A percentile compares a stretch with the other conserved stretches of the same genome.
These are phyloP conservation scores for Aegithalos caudatus DNA, from an alignment of 2,113 vertebrate genomes.

Conservation along the genomic window DNA sequence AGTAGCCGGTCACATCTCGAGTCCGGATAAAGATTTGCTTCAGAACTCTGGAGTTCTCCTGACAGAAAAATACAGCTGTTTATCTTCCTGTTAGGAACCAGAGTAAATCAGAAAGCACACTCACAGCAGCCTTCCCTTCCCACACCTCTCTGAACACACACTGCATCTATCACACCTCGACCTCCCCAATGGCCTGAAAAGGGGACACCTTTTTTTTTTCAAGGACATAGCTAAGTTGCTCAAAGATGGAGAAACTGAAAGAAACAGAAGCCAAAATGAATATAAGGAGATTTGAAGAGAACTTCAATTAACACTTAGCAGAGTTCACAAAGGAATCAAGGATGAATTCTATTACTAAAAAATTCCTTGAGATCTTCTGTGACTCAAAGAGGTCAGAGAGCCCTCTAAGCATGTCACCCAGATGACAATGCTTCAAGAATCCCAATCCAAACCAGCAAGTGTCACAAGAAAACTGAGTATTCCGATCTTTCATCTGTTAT, in stretches of 20 bases:
- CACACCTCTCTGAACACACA: neutral
- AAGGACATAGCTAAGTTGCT: neutral
- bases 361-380: neutral
- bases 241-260: neutral
- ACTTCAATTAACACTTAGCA: neutral
- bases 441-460: neutral
- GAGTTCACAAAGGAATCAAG: neutral
- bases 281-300: neutral
- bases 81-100: neutral
- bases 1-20: constrained; percentile 49
- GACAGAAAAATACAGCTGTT: constrained; percentile 13
- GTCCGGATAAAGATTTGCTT: neutral
- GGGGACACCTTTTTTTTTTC: neutral
- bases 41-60: neutral
- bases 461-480: constrained; percentile 49
- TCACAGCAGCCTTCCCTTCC: neutral
- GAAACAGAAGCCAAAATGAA: neutral
- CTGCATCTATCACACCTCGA: neutral
- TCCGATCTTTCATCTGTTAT: constrained; percentile 63
- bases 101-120: neutral
- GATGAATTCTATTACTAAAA: neutral
- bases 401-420: neutral
- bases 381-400: neutral
- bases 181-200: neutral
- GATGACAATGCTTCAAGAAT: neutral